Percentiles rank a stretch among this genome's conserved stretches.
Evolutionary conservation across 2,888 invertebrate species (phyloP).

Genomic region (Sphaeridia pumilis): DNA sequence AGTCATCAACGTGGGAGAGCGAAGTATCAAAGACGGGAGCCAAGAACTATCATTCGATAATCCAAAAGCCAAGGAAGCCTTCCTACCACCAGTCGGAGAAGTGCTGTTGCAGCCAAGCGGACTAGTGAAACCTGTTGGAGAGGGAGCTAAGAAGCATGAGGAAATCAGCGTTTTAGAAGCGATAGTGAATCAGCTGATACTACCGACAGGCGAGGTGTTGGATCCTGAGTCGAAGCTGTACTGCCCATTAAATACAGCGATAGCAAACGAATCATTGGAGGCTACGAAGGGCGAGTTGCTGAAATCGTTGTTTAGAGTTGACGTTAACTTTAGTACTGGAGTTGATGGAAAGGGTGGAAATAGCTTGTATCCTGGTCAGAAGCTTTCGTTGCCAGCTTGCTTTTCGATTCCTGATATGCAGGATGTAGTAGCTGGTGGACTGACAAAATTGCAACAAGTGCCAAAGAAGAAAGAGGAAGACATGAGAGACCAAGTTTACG

Average conservation of each 20-base stretch:
- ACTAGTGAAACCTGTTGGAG: constrained; percentile 41
- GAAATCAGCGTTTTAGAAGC: constrained; percentile 79
- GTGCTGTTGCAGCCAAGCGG: constrained; percentile 34
- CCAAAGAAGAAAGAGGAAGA: too few species aligned
- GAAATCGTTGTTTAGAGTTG: constrained; percentile 73
- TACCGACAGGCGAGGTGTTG: constrained; percentile 75
- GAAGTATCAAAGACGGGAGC: constrained; percentile 39
- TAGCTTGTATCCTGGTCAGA: too few species aligned
- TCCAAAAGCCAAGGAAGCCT: constrained; percentile 64
- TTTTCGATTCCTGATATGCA: constrained; percentile 1
- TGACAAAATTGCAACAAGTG: too few species aligned
- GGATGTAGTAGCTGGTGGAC: too few species aligned
- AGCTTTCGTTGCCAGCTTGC: not conserved
- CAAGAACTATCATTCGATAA: constrained; percentile 38
- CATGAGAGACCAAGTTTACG: too few species aligned
- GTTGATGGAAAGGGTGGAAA: not conserved
- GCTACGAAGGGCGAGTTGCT: constrained; percentile 76
- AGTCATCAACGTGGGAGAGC: constrained; percentile 50
- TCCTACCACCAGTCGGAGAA: constrained; percentile 67
- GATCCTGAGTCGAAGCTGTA: constrained; percentile 59
- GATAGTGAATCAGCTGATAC: constrained; percentile 71
- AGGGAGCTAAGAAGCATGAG: constrained; percentile 50
- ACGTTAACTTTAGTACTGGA: constrained; percentile 37
- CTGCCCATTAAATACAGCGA: constrained; percentile 72
- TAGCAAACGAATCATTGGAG: constrained; percentile 70